phyloP scores from a whole-genome alignment of 2,113 vertebrate genomes.

The Redunca redunca region DNA sequence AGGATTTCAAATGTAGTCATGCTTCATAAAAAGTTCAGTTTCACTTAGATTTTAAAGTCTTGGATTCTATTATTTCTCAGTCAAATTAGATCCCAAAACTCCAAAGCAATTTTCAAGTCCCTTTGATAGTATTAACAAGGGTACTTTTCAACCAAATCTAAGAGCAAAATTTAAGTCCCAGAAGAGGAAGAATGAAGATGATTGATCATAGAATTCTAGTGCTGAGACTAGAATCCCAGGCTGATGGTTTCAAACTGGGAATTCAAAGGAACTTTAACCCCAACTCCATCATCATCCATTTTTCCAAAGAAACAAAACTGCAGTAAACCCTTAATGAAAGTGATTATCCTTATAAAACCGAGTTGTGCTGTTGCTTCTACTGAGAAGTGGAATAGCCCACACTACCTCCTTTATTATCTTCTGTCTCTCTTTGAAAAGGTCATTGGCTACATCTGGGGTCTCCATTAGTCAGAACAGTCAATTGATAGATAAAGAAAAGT shows the following conservation, averaged over 20 bases:
- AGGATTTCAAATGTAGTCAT: slow-evolving; percentile 31
- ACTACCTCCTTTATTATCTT: slow-evolving; percentile 30
- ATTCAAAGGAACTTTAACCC: slow-evolving; percentile 41
- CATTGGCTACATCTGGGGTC: slow-evolving; percentile 37
- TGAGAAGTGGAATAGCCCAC: neutral
- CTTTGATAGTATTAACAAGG: slow-evolving; percentile 20
- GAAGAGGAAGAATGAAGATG: slow-evolving; percentile 43
- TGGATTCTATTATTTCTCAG: slow-evolving; percentile 29
- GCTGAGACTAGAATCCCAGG: neutral
- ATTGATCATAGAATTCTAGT: slow-evolving; percentile 42
- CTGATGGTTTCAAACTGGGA: slow-evolving; percentile 17
- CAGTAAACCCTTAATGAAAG: slow-evolving; percentile 41
- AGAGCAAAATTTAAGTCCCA: slow-evolving; percentile 35
- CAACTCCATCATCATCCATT: slow-evolving; percentile 35
- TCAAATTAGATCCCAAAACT: slow-evolving; percentile 49
- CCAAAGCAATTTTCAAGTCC: slow-evolving; percentile 51
- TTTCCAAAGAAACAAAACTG: slow-evolving; percentile 54
- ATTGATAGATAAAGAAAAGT: slow-evolving; percentile 45
- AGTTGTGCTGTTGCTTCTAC: neutral
- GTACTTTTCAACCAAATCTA: slow-evolving; percentile 51
- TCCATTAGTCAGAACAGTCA: slow-evolving; percentile 26
- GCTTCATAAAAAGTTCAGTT: slow-evolving; percentile 52
- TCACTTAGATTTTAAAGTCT: slow-evolving; percentile 29
- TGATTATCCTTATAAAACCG: slow-evolving; percentile 40
- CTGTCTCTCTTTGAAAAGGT: slow-evolving; percentile 36